These are phyloP conservation scores for Siderastrea radians DNA, from an alignment of 92 coral and sea anemone genomes.

Conservation along the genomic window DNA sequence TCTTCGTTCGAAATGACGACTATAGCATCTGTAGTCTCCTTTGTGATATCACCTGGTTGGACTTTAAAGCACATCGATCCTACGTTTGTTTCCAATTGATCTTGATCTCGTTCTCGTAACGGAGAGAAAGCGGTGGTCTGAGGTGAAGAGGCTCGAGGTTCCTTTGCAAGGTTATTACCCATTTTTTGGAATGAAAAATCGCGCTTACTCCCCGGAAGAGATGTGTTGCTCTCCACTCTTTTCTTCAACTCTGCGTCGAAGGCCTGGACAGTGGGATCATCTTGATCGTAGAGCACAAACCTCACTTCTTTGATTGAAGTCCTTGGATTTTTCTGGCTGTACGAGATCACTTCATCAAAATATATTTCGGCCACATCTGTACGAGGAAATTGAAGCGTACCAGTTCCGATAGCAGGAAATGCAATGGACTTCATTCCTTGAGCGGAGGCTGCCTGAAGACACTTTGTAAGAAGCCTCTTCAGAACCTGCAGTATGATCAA, in stretches of 20 bases:
- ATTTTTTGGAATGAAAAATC: too few relatives aligned
- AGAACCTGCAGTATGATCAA: too few relatives aligned
- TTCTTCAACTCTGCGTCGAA: constrained; percentile 58
- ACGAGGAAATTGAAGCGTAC: constrained; percentile 76
- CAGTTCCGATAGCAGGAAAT: constrained; percentile 87
- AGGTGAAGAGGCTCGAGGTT: not conserved
- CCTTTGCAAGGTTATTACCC: not conserved
- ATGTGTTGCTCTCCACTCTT: not conserved
- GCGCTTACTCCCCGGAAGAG: not conserved
- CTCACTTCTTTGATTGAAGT: constrained; percentile 65
- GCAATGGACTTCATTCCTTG: constrained; percentile 49
- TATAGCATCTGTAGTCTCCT: constrained; percentile 70
- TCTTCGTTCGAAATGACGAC: constrained; percentile 60
- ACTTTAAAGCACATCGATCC: constrained; percentile 62
- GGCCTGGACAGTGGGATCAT: constrained; percentile 60
- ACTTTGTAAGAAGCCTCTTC: constrained; percentile 42
- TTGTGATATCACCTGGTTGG: constrained; percentile 63
- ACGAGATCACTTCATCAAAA: constrained; percentile 69
- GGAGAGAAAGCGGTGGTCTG: not conserved
- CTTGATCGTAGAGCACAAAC: constrained; percentile 77
- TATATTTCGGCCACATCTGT: constrained; percentile 63
- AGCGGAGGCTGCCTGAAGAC: constrained; percentile 47
- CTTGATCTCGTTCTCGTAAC: constrained; percentile 28
- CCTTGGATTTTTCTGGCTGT: constrained; percentile 54
- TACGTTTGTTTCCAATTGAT: constrained; percentile 38